These are phyloP conservation scores for Rhabdophis nuchalis DNA, from an alignment of 2,797 vertebrate genomes.

Conservation along the genomic window DNA sequence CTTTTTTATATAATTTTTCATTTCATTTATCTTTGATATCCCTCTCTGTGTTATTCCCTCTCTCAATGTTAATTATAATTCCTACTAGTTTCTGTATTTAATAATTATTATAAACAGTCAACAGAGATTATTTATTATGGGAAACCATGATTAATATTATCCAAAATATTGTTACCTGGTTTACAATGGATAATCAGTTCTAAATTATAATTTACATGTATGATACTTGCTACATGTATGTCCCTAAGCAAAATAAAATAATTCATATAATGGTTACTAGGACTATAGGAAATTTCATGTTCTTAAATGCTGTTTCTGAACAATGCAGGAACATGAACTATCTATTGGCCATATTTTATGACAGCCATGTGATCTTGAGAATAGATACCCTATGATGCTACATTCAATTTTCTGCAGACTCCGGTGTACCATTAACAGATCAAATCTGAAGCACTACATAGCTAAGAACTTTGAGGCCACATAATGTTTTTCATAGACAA, in stretches of 20 bases:
- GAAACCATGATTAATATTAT: background rate
- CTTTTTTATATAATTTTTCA: background rate
- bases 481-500: conserved; percentile 56
- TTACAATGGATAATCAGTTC: background rate
- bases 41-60: background rate
- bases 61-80: conserved; percentile 25
- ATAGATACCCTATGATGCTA: background rate
- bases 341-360: background rate
- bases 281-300: background rate
- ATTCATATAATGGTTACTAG: background rate
- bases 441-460: background rate
- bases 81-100: conserved; percentile 47
- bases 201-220: background rate
- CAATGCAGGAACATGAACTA: background rate
- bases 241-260: background rate
- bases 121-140: conserved; percentile 35
- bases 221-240: background rate
- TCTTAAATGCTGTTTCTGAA: background rate
- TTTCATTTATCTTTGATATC: background rate
- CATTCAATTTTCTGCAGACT: background rate
- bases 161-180: background rate
- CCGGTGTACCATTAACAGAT: background rate
- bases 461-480: background rate
- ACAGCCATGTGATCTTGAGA: background rate
- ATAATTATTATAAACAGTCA: conserved; percentile 54